Evolutionary conservation across 1,140 invertebrate species (phyloP).

Genomic region (Pantala flavescens): DNA sequence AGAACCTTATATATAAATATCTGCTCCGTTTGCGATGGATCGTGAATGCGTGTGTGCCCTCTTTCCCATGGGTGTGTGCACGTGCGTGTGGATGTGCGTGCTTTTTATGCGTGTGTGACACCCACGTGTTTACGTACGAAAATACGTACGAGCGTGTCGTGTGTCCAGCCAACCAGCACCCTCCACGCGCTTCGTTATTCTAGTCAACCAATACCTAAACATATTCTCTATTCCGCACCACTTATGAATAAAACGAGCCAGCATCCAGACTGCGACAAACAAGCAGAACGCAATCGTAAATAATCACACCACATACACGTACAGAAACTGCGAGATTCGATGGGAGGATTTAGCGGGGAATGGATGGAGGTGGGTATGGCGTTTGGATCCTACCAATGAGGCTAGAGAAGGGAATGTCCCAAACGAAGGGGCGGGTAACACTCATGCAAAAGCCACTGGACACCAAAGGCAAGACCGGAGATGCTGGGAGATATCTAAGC

Average conservation of each 20-base stretch:
- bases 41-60: too few species aligned
- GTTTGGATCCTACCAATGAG: not conserved
- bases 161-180: not conserved
- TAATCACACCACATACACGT: slow-evolving; percentile 1
- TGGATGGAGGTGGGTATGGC: not conserved
- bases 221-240: not conserved
- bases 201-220: not conserved
- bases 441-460: slow-evolving; percentile 21
- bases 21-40: too few species aligned
- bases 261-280: not conserved
- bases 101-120: too few species aligned
- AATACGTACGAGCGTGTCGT: too few species aligned
- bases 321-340: not conserved
- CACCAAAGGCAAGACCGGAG: slow-evolving; percentile 20
- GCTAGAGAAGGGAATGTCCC: not conserved
- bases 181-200: not conserved
- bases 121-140: too few species aligned
- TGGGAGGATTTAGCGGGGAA: not conserved
- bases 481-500: slow-evolving; percentile 21
- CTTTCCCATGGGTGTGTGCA: too few species aligned
- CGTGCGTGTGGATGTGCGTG: too few species aligned
- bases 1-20: too few species aligned
- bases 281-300: not conserved
- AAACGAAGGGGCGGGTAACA: not conserved
- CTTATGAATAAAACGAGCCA: not conserved